Evolutionary conservation across 2,113 vertebrate genomes (phyloP), one percentile per base, ranked within the genome.

Genomic region (Alouatta palliata): DNA sequence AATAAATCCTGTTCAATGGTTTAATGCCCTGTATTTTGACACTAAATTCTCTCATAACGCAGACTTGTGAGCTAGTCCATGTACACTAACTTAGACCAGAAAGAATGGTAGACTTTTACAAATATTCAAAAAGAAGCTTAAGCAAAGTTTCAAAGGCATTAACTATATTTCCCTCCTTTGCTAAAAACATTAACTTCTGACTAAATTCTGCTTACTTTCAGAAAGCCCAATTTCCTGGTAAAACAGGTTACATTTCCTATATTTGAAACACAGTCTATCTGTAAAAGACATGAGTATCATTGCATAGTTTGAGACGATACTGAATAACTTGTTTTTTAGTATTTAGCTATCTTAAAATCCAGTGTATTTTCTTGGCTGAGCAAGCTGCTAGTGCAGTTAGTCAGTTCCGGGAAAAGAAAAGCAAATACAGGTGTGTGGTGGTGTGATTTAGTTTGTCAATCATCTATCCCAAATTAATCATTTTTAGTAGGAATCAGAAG

Each of bases 401-500:
- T 97, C 68, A 97, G 86, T 96, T 95, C 77, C 94, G 93, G 95
- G 94, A 95, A 96, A 93, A 96, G 82, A 95, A 97, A 97, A 96
- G 83, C 85, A 84, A 97, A 90, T 88, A 77, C 87, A 97, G 71
- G 27, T 61, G 12, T 37, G 58, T 71, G 40, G 76, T 79, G 37
- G 32, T 83, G 5, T 87, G 83, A 88, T 61, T 96, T 75, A 89
- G 84, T 66, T 70, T 95, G 73, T 91, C 87, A 89, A 90, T 97
- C 87, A 80, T 23, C 66, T 75, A 54, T 84, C 58, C 47, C 80
- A 93, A 94, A 90, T 37, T 49, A 93, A 83, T 73, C 61, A 91
- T 83, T 94, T 95, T 95, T 93, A 66, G 73, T 54, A 71, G 82
- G 37, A n/a, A 95, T 76, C 8, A 89, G 14, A 89, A 19, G n/a